phyloP scores from a whole-genome alignment of 2,797 vertebrate genomes.

The Loris lydekkerianus region DNA sequence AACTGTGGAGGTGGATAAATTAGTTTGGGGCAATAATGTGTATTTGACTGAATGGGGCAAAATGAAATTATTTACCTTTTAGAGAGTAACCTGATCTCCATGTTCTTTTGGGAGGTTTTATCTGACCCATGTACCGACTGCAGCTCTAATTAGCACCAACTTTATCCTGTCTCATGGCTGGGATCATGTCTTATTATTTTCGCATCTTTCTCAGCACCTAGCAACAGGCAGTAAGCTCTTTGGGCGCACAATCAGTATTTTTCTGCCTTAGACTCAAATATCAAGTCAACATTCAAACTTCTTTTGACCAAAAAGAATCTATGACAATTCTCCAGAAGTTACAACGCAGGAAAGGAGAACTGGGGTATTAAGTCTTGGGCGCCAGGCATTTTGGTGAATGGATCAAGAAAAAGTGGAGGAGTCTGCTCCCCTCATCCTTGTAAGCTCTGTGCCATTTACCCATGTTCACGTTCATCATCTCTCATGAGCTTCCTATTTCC shows the following conservation, averaged over 20 bases:
- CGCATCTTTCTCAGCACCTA: conserved; percentile 56
- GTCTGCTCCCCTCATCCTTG: neutral
- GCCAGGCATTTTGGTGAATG: neutral
- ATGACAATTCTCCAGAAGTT: neutral
- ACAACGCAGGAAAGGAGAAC: neutral
- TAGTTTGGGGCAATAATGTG: conserved; percentile 71
- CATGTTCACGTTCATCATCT: neutral
- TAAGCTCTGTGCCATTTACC: neutral
- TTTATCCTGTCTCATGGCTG: conserved; percentile 53
- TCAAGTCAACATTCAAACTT: conserved; percentile 55
- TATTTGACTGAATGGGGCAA: conserved; percentile 69
- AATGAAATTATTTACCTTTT: conserved; percentile 83
- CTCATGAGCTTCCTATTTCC: neutral
- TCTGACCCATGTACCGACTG: conserved; percentile 52
- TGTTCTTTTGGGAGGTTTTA: conserved; percentile 67
- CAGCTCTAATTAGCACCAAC: conserved; percentile 61
- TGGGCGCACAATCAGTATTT: neutral
- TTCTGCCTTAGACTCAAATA: conserved; percentile 52
- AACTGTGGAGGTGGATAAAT: conserved; percentile 73
- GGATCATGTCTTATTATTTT: neutral
- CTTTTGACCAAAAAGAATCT: conserved; percentile 15
- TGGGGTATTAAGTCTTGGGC: neutral
- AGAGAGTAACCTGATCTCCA: conserved; percentile 71
- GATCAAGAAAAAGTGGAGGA: neutral
- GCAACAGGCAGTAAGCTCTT: conserved; percentile 56